phyloP scores from a whole-genome alignment of 2,113 vertebrate genomes.

The Jaculus jaculus region DNA sequence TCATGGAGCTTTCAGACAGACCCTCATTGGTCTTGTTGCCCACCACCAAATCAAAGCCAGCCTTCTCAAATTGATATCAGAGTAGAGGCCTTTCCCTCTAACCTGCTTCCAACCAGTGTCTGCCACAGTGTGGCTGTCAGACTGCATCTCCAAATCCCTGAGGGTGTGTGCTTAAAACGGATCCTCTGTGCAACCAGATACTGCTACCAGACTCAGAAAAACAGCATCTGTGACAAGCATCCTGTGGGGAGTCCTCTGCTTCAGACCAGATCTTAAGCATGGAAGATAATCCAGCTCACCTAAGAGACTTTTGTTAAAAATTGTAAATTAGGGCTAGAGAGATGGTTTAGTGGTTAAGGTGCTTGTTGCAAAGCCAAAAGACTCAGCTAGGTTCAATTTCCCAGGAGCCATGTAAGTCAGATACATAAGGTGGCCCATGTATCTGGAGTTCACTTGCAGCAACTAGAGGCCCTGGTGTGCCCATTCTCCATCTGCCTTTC shows the following conservation, averaged over 20 bases:
- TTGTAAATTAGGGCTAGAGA: too few relatives aligned
- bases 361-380: too few relatives aligned
- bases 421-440: neutral
- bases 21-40: neutral
- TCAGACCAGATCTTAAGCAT: neutral
- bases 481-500: too few relatives aligned
- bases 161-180: neutral
- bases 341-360: too few relatives aligned
- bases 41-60: neutral
- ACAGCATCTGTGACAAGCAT: neutral
- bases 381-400: neutral
- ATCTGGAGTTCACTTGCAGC: neutral
- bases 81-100: neutral
- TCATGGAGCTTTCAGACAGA: conserved; percentile 19
- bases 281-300: neutral
- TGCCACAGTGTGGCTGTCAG: neutral
- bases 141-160: neutral
- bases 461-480: too few relatives aligned
- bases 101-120: neutral
- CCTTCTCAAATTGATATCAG: neutral
- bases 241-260: neutral
- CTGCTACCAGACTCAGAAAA: neutral
- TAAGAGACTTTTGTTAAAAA: neutral
- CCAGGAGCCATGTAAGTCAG: too few relatives aligned
- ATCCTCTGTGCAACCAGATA: neutral